Evolutionary conservation across 2,797 vertebrate genomes (phyloP).

Genomic region (Tachyglossus aculeatus): DNA sequence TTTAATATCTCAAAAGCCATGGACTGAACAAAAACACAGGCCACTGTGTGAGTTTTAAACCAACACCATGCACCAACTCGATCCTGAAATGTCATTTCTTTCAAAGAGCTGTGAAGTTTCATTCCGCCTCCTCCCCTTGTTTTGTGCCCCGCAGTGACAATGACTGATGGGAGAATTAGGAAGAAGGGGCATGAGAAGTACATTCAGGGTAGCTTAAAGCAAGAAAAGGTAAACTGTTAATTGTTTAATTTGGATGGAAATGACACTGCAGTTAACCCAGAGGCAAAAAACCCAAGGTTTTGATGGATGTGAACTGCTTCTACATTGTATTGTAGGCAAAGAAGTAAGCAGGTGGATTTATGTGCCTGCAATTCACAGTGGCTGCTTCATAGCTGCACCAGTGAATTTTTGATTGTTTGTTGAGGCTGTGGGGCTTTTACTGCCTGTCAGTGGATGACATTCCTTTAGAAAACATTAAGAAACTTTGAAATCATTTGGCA

Average conservation of each 20-base stretch:
- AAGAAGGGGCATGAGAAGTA: conserved; percentile 47
- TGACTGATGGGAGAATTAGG: conserved; percentile 64
- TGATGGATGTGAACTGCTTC: conserved; percentile 55
- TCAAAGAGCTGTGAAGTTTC: conserved; percentile 17
- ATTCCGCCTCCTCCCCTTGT: background rate
- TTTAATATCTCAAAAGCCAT: no score
- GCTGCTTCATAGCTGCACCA: conserved; percentile 13
- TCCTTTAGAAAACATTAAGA: background rate
- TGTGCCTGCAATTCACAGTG: conserved; percentile 34
- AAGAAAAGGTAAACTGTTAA: conserved; percentile 62
- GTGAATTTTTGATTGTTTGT: conserved; percentile 11
- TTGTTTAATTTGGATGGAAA: conserved; percentile 68
- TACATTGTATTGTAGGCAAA: background rate
- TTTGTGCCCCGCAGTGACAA: conserved; percentile 53
- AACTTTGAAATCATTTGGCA: no score
- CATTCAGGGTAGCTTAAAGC: conserved; percentile 40
- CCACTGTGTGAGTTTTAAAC: no score
- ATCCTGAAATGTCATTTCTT: conserved; percentile 13
- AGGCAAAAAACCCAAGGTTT: conserved; percentile 40
- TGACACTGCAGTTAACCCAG: conserved; percentile 57
- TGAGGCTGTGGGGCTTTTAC: background rate
- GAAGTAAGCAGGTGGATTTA: conserved; percentile 39
- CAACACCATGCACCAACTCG: background rate
- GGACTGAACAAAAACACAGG: no score
- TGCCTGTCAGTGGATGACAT: background rate